These are phyloP conservation scores for Mastigias papua DNA, from an alignment of 30 jellyfish, hydroid and myxozoan genomes.

Conservation along the genomic window DNA sequence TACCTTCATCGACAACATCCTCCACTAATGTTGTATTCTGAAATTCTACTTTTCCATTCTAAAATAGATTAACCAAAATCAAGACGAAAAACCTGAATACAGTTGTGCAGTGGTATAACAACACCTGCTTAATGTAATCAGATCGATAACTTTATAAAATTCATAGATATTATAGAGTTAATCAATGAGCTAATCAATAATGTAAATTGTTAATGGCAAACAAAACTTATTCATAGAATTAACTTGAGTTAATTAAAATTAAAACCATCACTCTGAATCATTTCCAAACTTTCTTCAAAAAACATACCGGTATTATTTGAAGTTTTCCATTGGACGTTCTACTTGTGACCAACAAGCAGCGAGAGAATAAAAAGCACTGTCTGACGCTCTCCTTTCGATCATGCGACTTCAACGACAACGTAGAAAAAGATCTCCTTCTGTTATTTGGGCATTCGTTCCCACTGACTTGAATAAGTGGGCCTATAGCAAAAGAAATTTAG, in stretches of 20 bases:
- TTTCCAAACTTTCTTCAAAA: background rate
- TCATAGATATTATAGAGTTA: too few relatives aligned
- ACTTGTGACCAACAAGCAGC: conserved; percentile 63
- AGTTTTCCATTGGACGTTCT: conserved; percentile 78
- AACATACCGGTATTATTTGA: conserved; percentile 67
- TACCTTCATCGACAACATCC: conserved; percentile 91
- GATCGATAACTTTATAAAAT: too few relatives aligned
- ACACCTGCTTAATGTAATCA: too few relatives aligned
- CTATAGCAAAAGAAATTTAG: conserved; percentile 18
- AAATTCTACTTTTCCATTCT: conserved; percentile 77
- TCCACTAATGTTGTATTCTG: conserved; percentile 77
- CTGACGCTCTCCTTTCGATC: conserved; percentile 80
- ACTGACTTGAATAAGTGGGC: conserved; percentile 73
- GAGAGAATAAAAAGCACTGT: conserved; percentile 80
- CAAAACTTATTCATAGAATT: too few relatives aligned
- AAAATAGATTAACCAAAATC: background rate
- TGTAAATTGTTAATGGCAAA: too few relatives aligned
- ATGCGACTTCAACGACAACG: conserved; percentile 68
- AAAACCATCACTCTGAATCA: too few relatives aligned
- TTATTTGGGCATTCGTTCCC: conserved; percentile 51
- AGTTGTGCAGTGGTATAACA: too few relatives aligned
- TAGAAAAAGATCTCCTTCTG: conserved; percentile 66
- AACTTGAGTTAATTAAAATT: too few relatives aligned
- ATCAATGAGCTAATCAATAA: too few relatives aligned
- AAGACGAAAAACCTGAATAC: background rate